phyloP scores from a whole-genome alignment of 2,888 invertebrate genomes.

The Oasisia sp. region DNA sequence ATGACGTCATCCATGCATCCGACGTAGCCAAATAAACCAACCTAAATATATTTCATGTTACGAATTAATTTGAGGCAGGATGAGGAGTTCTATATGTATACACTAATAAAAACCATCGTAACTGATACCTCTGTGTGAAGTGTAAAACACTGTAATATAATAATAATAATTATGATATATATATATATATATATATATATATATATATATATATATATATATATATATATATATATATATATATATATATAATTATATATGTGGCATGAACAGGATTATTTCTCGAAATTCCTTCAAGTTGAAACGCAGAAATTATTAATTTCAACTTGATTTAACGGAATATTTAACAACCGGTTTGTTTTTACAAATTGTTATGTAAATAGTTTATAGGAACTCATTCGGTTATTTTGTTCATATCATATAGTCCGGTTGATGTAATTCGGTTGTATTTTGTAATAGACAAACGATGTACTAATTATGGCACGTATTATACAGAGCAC shows the following conservation, averaged over 20 bases:
- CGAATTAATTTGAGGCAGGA: not conserved
- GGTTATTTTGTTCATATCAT: not conserved
- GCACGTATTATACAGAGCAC: not conserved
- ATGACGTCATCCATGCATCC: not conserved
- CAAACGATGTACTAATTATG: too few species aligned
- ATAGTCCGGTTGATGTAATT: not conserved
- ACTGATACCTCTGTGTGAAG: too few species aligned
- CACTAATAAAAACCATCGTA: not conserved
- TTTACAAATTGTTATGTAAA: not conserved
- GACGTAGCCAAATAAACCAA: not conserved
- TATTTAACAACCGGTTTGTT: not conserved
- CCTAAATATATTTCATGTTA: not conserved
- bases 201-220: slow-evolving; percentile 18
- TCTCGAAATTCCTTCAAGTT: too few species aligned
- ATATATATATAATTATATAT: slow-evolving; percentile 24
- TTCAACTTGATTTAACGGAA: not conserved
- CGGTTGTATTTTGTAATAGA: too few species aligned
- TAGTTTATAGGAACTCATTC: not conserved
- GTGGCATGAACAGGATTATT: too few species aligned
- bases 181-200: too few species aligned
- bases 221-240: slow-evolving; percentile 24
- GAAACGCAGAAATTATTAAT: not conserved
- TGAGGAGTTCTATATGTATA: not conserved
- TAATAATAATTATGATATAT: too few species aligned
- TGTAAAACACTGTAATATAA: too few species aligned